Evolutionary conservation across 2,113 vertebrate genomes (phyloP).

Genomic region (Solea solea): DNA sequence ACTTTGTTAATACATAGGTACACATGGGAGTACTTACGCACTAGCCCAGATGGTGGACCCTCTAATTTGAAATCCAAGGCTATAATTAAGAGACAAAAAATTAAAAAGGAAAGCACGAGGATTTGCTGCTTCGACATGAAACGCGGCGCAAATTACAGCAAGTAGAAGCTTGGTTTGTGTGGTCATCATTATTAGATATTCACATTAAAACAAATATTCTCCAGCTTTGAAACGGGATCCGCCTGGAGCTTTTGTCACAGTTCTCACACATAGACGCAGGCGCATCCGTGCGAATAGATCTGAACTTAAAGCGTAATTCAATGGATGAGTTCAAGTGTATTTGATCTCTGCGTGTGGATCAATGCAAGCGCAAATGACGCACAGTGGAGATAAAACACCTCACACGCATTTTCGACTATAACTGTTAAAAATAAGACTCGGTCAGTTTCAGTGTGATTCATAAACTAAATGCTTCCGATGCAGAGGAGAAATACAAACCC

Average conservation of each 20-base stretch:
- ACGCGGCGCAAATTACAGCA: constrained; percentile 81
- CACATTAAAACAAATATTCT: constrained; percentile 56
- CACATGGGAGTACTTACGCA: constrained; percentile 95
- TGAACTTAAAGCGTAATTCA: constrained; percentile 35
- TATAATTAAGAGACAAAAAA: constrained; percentile 98
- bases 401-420: no score
- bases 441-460: neutral
- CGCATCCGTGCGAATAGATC: constrained; percentile 18
- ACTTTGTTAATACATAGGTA: constrained; percentile 88
- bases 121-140: constrained; percentile 83
- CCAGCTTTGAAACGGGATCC: constrained; percentile 34
- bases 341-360: neutral
- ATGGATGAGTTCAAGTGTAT: neutral
- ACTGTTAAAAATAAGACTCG: no score
- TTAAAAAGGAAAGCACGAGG: constrained; percentile 87
- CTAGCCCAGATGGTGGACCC: constrained; percentile 92
- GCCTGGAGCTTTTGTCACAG: constrained; percentile 42
- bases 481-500: constrained; percentile 10
- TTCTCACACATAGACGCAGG: constrained; percentile 14
- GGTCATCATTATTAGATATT: constrained; percentile 80
- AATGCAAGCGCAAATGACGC: no score
- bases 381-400: no score
- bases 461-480: neutral
- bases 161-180: constrained; percentile 68
- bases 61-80: constrained; percentile 96